Conservation (phyloP, 2,113 vertebrate genomes). For the Myanophis thanlyinensis region DNA sequence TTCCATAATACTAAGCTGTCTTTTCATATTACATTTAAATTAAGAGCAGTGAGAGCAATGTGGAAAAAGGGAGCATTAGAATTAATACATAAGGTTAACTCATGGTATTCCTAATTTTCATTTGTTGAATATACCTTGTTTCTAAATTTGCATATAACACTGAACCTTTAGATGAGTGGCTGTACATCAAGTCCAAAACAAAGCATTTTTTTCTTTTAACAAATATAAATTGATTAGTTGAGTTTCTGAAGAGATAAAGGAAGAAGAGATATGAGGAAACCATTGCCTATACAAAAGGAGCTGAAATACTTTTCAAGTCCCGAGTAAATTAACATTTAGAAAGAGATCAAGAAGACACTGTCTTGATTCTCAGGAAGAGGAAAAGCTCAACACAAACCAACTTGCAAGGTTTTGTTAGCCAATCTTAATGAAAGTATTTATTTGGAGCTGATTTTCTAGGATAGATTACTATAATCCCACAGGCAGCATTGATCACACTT, state of each 20-base stretch:
- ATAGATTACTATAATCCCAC: no score
- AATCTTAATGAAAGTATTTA: background rate
- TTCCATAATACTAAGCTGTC: background rate
- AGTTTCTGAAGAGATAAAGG: background rate
- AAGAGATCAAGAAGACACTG: background rate
- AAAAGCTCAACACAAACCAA: background rate
- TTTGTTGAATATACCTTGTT: background rate
- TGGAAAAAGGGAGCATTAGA: background rate
- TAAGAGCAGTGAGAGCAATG: background rate
- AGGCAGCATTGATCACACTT: background rate
- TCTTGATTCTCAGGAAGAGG: background rate
- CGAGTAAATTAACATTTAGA: background rate
- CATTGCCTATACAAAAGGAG: background rate
- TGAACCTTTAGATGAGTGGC: background rate
- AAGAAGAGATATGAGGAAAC: background rate
- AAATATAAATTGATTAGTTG: background rate
- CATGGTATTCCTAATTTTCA: background rate
- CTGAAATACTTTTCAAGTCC: background rate
- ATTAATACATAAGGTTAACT: no score
- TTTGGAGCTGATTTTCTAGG: background rate
- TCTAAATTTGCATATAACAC: background rate
- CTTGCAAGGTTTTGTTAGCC: background rate
- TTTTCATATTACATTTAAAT: background rate
- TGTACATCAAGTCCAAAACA: background rate
- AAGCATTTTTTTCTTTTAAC: background rate